Evolutionary conservation across 2,888 invertebrate genomes (phyloP), one percentile per base, ranked within the genome.

Genomic region (Camponotus fellah): DNA sequence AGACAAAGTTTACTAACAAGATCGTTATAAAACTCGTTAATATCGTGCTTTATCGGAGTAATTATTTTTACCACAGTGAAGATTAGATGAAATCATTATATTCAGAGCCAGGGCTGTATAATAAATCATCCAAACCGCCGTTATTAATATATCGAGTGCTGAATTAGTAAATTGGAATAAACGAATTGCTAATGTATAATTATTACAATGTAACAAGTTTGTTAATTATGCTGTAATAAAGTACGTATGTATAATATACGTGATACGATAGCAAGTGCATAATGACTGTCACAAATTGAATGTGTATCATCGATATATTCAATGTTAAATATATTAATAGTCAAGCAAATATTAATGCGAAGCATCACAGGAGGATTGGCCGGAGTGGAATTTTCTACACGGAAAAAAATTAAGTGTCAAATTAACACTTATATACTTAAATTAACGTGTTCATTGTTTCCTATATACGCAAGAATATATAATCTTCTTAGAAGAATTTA

Each of bases 1-100:
- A 72, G 46, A 80, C 60, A 37, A 79, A 80, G 60, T 80, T 80
- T 60, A 71, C 79, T 80, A 80, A 80, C 79, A 72, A 72, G 72
- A 60, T 80, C 60, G 60, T 72, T 60, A 71, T 72, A 71, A 80
- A 80, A 80, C 60, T 80, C 79, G 26, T 80, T 80, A 72, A 72
- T 80, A 49, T 8, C 58, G 69, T 56, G 37, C 49, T 53, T 49
- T 62, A 60, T 40, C 26, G 37, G 46, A 34, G 46, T 62, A 72
- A 80, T 80, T 71, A 80, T 72, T 80, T 72, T 62, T 60, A 77
- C 60, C 71, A 37, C 71, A 46, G 6, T 49, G 37, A 26, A 21
- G 49, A 72, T 80, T 62, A 72, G 37, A 46, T 6, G 1, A 14
- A 21, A 46, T 37, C 34, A 46, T 79, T 71, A 53, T n/a, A 79